These are phyloP conservation scores for Hydrolagus affinis DNA, from an alignment of 2,113 vertebrate genomes.

Conservation along the genomic window DNA sequence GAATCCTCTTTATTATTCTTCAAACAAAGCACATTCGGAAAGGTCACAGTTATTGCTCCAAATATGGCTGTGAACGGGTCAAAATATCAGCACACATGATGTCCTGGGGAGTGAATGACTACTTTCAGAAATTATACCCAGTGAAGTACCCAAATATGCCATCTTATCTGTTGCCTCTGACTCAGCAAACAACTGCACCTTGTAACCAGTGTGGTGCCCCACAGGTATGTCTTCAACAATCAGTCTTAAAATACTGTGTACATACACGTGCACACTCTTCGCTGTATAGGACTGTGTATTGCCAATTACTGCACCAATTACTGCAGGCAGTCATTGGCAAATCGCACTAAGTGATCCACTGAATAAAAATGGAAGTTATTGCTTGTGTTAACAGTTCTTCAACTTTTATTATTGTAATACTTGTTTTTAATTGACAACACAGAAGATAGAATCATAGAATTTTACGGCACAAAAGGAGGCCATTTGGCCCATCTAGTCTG, in stretches of 20 bases:
- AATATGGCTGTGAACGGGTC: slow-evolving; percentile 43
- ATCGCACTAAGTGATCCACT: too few relatives aligned
- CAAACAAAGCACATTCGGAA: slow-evolving; percentile 35
- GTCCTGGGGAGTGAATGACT: slow-evolving; percentile 33
- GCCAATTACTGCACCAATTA: too few relatives aligned
- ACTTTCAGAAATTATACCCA: slow-evolving; percentile 35
- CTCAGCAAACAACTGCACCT: not conserved
- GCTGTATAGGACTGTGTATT: too few relatives aligned
- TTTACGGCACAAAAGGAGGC: too few relatives aligned
- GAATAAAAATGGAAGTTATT: too few relatives aligned
- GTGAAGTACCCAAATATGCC: not conserved
- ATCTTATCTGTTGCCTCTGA: not conserved
- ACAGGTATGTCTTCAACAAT: slow-evolving; percentile 34
- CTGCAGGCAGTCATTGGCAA: too few relatives aligned
- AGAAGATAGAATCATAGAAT: too few relatives aligned
- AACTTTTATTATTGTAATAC: too few relatives aligned
- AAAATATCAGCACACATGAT: slow-evolving; percentile 36
- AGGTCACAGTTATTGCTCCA: slow-evolving; percentile 46
- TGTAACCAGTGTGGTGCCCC: slow-evolving; percentile 40
- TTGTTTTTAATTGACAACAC: too few relatives aligned
- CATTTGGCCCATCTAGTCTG: too few relatives aligned
- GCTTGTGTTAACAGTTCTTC: too few relatives aligned
- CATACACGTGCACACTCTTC: too few relatives aligned
- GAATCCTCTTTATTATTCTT: slow-evolving; percentile 44
- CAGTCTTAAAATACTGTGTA: not conserved